These are phyloP conservation scores for Nannospalax galili DNA, from an alignment of 2,113 vertebrate species.

Conservation along the genomic window DNA sequence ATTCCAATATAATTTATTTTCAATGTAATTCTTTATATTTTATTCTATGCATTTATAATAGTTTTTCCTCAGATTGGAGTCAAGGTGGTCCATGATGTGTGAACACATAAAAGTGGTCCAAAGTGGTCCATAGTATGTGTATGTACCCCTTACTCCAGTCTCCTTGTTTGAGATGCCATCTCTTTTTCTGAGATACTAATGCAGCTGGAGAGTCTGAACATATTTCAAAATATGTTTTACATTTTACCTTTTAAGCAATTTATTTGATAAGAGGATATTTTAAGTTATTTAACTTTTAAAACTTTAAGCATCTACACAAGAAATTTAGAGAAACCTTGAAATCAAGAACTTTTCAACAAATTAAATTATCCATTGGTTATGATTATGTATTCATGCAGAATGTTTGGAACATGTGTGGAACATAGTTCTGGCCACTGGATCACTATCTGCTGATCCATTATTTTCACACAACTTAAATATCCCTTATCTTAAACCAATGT, in stretches of 20 bases:
- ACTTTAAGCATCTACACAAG: neutral
- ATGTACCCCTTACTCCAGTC: too few relatives aligned
- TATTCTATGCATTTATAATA: neutral
- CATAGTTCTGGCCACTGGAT: neutral
- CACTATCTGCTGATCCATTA: neutral
- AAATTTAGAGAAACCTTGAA: constrained; percentile 14
- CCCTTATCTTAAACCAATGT: neutral
- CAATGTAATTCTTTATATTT: neutral
- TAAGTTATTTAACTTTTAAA: neutral
- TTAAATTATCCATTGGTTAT: neutral
- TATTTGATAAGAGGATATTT: neutral
- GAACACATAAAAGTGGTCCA: neutral
- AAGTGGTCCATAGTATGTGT: neutral
- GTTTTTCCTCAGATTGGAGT: neutral
- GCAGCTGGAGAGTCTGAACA: neutral
- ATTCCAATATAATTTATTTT: constrained; percentile 20
- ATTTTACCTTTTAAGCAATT: neutral
- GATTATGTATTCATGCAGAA: neutral
- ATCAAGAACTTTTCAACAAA: neutral
- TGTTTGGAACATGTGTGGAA: neutral
- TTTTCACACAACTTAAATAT: neutral
- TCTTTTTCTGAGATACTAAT: neutral
- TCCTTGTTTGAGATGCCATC: neutral
- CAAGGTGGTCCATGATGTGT: neutral
- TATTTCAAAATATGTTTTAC: neutral